phyloP scores from a whole-genome alignment of 2,113 vertebrate species.

The Cnemophilus loriae region DNA sequence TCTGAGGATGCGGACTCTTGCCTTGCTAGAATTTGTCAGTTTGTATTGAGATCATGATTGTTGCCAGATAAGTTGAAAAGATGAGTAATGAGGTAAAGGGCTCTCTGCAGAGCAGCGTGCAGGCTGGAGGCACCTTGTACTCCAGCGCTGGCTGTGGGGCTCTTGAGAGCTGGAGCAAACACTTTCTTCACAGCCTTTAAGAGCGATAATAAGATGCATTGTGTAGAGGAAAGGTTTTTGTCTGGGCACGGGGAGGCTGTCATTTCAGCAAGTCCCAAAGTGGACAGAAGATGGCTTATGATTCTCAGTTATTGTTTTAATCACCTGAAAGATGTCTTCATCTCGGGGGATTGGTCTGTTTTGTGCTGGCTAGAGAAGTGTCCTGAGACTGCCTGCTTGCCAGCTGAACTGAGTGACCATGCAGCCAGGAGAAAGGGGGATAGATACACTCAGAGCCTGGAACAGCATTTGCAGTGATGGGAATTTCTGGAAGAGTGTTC shows the following conservation, averaged over 20 bases:
- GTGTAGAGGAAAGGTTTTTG: not conserved
- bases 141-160: not conserved
- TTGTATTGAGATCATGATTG: not conserved
- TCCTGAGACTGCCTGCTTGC: not conserved
- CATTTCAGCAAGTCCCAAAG: not conserved
- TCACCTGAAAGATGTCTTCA: not conserved
- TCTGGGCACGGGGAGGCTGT: not conserved
- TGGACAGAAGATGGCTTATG: not conserved
- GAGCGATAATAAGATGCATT: fast-evolving
- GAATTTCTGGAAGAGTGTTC: not conserved
- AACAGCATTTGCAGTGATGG: not conserved
- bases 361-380: not conserved
- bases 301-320: not conserved
- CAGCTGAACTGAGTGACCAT: not conserved
- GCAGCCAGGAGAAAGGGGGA: not conserved
- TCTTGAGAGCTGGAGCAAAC: not conserved
- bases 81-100: not conserved
- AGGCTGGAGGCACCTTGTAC: not conserved
- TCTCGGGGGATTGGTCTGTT: not conserved
- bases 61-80: not conserved
- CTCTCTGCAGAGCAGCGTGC: not conserved
- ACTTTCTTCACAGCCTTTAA: not conserved
- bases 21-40: not conserved
- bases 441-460: not conserved
- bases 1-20: not conserved